Evolutionary conservation across 2,113 vertebrate genomes (phyloP), one percentile per base, ranked within the genome.

Genomic region (Bufo gargarizans): DNA sequence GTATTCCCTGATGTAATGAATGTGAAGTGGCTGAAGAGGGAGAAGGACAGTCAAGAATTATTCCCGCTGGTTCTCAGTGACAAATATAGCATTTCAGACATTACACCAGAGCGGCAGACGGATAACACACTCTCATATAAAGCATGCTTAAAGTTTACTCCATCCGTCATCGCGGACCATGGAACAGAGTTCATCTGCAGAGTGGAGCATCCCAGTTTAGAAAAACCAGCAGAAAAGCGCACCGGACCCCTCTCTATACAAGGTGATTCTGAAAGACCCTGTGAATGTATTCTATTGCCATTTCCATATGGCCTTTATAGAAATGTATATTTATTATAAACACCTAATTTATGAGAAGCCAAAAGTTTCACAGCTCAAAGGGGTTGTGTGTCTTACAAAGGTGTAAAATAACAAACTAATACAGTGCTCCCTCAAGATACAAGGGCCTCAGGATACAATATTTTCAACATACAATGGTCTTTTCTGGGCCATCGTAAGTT

Each of bases 1-100:
- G 77, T 67, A 3, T 79, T 67, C 77, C 85, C 85, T 12, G 61
- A 78, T 69, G 61, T 19, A 16, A 47, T 79, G 45, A 53, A 6
- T 43, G 85, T 86, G 76, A 53, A 20, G 45, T 86, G 85, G 85
- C 49, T 86, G 59, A 86, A 79, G 61, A 86, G 65, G 84, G 74
- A 86, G 74, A 86, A 55, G n/a, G 61, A 63, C 14, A 43, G 49
- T 10, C 11, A 79, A 9, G 76, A 53, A 12, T 43, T 86, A 16
- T 61, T 69, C 77, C 85, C 58, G 5, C 9, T 86, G 59, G 20
- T 10, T 10, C 47, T n/a, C 8, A 10, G 2, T 43, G 12, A 67
- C 9, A 79, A 55, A 10, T 86, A 86, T 16, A 78, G 4, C 6
- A 78, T 86, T 11, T 77, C 85, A 53, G 76, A 65, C 17, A 12